Evolutionary conservation across 2,888 invertebrate genomes (phyloP), one percentile per base, ranked within the genome.

Genomic region (Spisula solida): DNA sequence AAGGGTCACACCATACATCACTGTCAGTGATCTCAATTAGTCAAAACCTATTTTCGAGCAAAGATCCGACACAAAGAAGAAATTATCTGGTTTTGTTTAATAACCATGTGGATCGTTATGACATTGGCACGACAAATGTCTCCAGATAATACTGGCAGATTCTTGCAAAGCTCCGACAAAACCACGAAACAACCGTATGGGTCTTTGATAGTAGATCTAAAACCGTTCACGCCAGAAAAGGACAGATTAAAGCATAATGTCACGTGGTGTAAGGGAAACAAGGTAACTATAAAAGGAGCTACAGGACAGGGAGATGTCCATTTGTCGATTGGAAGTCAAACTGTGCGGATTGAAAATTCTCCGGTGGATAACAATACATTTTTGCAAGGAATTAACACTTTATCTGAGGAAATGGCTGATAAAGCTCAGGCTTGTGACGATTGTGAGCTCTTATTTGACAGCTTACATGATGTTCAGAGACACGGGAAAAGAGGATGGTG

Each of bases 1-100:
- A 56, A n/a, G 56, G 56, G n/a, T 56, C 56, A 5, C 56, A 56
- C 20, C 56, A 56, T 20, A 86, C 89, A 82, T 86, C 83, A n/a
- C 55, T 92, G 16, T 88, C 88, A 0, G 90, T 90, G 1, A 83
- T 90, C 25, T 47, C 81, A 10, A n/a, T 88, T 6, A 89, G 88
- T 81, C 88, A 92, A 70, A 90, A 86, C 66, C 55, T 92, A 16
- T 87, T 81, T 60, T 81, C 48, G 25, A 88, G 66, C 31, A 92
- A 89, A 56, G n/a, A 56, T 20, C 56, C 56, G n/a, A 56, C 56
- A 20, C 81, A 81, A 55, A 80, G 86, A n/a, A 60, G 80, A 47
- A 80, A 86, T 18, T 86, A 86, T 66, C 60, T 86, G 86, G 80
- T 81, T 16, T 66, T 86, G 41, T 86, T 80, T 60, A 60, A 80